Base-by-base conservation (phyloP, 2,888 invertebrate species). In the Erynnis tages region DNA sequence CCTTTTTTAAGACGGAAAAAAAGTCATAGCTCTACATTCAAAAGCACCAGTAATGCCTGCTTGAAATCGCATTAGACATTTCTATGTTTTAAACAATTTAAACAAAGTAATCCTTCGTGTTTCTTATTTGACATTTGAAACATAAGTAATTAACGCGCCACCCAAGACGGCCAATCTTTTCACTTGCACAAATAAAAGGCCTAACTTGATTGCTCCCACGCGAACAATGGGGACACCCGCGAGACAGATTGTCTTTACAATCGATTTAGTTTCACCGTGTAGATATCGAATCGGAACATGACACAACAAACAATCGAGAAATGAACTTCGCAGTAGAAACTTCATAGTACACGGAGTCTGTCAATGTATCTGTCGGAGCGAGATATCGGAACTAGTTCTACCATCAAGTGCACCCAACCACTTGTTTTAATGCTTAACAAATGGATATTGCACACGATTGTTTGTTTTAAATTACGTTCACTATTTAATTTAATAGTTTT, bases 141-240 rank as follows among this genome's bases (percentile, higher is more conserved):
- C 41, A 40, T 32, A 25, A 40, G 32, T 40, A 50, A 48, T 40
- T 40, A 14, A 35, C 19, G 32, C 25, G 53, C 52, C 54, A 55
- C 45, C 45, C 48, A 54, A 47, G 46, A 17, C 46, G 44, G 19
- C 38, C 34, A 41, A 48, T 55, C 58, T 76, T 72, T 74, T 79
- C 73, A 76, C 75, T 76, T 69, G 62, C 55, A 60, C 60, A 61
- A 66, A 69, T 65, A 67, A 71, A 68, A 67, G 53, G 54, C 56
- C 60, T 37, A 66, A 66, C 63, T 65, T 65, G 72, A 78, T 76
- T 71, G 70, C 73, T 85, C 84, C 78, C 85, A 85, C 81, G 77
- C 75, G 58, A 76, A 85, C 85, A 86, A 86, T 85, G 73, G 79
- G 74, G 67, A 73, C 71, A 67, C 73, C 69, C 70, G 75, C 71